phyloP scores from a whole-genome alignment of 1,140 invertebrate species.

The Drosophila oshimai region DNA sequence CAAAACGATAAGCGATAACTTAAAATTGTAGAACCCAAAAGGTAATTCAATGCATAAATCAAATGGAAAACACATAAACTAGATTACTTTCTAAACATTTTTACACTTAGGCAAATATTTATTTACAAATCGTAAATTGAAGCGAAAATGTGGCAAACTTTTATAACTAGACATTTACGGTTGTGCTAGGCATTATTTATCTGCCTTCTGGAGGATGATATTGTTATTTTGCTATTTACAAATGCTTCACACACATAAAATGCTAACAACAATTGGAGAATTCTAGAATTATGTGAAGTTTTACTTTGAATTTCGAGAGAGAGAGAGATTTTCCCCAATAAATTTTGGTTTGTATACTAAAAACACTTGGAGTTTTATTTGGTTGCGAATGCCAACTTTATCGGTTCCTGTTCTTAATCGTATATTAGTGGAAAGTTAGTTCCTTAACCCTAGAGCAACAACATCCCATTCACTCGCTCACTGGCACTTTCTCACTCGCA shows the following conservation, averaged over 20 bases:
- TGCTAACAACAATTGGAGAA: conserved; percentile 43
- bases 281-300: conserved; percentile 19
- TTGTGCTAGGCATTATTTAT: conserved; percentile 1
- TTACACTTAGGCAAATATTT: conserved; percentile 26
- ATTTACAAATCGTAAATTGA: conserved; percentile 41
- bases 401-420: conserved; percentile 5
- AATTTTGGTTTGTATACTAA: conserved; percentile 4
- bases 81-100: conserved; percentile 23
- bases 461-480: neutral
- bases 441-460: neutral
- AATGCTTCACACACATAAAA: conserved; percentile 37
- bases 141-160: conserved; percentile 29
- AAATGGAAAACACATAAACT: neutral
- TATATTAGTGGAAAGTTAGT: conserved; percentile 6
- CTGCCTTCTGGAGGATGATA: conserved; percentile 4
- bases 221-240: conserved; percentile 52
- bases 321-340: neutral
- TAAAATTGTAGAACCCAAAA: conserved; percentile 13
- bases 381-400: conserved; percentile 2
- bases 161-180: conserved; percentile 31
- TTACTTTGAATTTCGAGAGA: conserved; percentile 10
- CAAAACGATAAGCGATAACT: conserved; percentile 55
- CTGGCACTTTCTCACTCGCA: neutral
- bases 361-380: conserved; percentile 22
- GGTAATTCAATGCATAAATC: neutral